These are phyloP conservation scores for Bufo gargarizans DNA, from an alignment of 2,113 vertebrate species.

Conservation along the genomic window DNA sequence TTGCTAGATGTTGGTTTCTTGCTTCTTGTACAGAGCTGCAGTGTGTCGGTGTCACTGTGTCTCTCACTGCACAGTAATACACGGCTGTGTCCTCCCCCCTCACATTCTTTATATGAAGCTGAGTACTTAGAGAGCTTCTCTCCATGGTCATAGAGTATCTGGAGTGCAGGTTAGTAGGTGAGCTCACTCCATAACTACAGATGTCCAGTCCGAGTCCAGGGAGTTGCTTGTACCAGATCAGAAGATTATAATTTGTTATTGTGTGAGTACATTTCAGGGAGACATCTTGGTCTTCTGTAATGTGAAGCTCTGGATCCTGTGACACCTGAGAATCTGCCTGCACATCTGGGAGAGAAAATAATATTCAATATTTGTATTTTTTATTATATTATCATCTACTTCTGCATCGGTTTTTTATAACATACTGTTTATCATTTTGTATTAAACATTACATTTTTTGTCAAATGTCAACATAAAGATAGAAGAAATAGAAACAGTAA, in stretches of 20 bases:
- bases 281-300: slow-evolving; percentile 20
- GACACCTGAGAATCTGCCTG: slow-evolving; percentile 1
- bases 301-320: background rate
- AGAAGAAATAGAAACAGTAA: too few species aligned
- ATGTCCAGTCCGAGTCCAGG: background rate
- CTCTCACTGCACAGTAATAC: slow-evolving; percentile 47
- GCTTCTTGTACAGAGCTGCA: slow-evolving; percentile 44
- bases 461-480: too few species aligned
- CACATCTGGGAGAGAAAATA: background rate
- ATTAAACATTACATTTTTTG: too few species aligned
- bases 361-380: too few species aligned
- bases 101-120: slow-evolving; percentile 10
- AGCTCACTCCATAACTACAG: background rate
- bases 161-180: background rate
- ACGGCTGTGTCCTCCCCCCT: slow-evolving; percentile 26
- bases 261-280: slow-evolving; percentile 27
- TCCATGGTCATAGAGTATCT: slow-evolving; percentile 38
- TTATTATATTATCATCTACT: too few species aligned
- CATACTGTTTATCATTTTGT: too few species aligned
- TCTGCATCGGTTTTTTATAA: too few species aligned
- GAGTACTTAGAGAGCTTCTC: slow-evolving; percentile 20
- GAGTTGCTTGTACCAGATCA: slow-evolving; percentile 57
- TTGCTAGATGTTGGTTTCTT: slow-evolving; percentile 29
- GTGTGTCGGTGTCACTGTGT: slow-evolving; percentile 42
- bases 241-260: rapidly evolving